Evolutionary conservation across 2,888 invertebrate species (phyloP).

Genomic region (Allacma fusca): DNA sequence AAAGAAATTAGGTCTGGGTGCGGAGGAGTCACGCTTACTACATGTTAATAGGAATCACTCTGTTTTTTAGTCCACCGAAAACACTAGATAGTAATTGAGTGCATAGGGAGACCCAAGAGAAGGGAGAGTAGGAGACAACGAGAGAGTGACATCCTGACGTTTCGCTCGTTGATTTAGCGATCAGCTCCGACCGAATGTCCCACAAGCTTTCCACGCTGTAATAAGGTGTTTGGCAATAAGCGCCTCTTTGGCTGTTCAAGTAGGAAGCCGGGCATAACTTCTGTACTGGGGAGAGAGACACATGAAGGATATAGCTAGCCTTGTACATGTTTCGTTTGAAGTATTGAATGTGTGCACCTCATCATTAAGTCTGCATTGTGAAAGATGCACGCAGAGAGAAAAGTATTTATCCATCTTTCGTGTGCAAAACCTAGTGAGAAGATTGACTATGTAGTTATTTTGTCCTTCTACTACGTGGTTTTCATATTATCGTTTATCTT

Average conservation of each 20-base stretch:
- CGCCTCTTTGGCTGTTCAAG: slow-evolving; percentile 47
- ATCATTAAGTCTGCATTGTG: neutral
- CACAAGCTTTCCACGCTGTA: slow-evolving; percentile 46
- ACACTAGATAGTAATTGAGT: neutral
- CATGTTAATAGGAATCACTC: neutral
- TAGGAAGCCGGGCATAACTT: slow-evolving; percentile 48
- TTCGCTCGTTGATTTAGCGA: slow-evolving; percentile 24
- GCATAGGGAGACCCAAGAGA: neutral
- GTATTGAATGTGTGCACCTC: neutral
- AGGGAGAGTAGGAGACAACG: slow-evolving; percentile 32
- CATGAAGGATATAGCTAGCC: neutral
- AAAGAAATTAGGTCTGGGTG: slow-evolving; percentile 49
- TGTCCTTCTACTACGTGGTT: slow-evolving; percentile 40
- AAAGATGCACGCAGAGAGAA: neutral
- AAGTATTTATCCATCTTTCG: slow-evolving; percentile 23
- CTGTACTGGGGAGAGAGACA: neutral
- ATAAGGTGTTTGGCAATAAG: slow-evolving; percentile 52
- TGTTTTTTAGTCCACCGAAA: neutral
- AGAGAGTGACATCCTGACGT: slow-evolving; percentile 48
- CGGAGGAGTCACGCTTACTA: slow-evolving; percentile 43
- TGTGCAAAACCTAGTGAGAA: slow-evolving; percentile 22
- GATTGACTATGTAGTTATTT: slow-evolving; percentile 29
- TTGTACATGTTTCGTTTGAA: neutral
- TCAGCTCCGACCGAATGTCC: slow-evolving; percentile 33
- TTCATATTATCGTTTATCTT: slow-evolving; percentile 43